A percentile compares a stretch with the other conserved stretches of the same genome.
These are phyloP conservation scores for Sclerurus mexicanus DNA, from an alignment of 2,113 vertebrate species.

Conservation along the genomic window DNA sequence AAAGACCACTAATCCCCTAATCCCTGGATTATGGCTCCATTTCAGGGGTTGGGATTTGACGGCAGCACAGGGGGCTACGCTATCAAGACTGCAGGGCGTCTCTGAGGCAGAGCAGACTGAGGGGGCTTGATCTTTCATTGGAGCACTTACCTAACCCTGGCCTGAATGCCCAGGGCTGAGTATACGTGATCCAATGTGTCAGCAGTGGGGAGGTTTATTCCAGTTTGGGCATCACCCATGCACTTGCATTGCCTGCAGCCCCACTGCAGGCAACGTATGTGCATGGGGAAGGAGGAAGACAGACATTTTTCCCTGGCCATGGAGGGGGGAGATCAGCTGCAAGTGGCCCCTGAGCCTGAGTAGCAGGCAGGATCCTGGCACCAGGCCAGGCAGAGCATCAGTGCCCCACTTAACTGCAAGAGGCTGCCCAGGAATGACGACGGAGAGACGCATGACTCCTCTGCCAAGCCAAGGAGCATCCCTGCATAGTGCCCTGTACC, in stretches of 20 bases:
- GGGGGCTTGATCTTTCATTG: neutral
- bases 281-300: neutral
- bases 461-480: neutral
- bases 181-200: accelerated
- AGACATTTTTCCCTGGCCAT: neutral
- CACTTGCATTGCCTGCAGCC: neutral
- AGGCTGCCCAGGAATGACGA: neutral
- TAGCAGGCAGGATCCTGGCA: neutral
- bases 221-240: neutral
- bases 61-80: neutral
- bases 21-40: slow-evolving; percentile 67
- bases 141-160: neutral
- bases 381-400: neutral
- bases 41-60: slow-evolving; percentile 49
- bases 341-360: neutral
- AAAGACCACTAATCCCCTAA: slow-evolving; percentile 62
- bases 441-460: neutral
- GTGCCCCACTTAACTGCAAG: slow-evolving; percentile 41
- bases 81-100: neutral
- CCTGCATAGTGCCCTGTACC: neutral
- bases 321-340: neutral
- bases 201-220: accelerated
- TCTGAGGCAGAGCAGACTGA: accelerated
- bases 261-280: neutral
- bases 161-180: neutral